Evolutionary conservation across 1,140 invertebrate species (phyloP).

Genomic region (Oryzaephilus surinamensis): DNA sequence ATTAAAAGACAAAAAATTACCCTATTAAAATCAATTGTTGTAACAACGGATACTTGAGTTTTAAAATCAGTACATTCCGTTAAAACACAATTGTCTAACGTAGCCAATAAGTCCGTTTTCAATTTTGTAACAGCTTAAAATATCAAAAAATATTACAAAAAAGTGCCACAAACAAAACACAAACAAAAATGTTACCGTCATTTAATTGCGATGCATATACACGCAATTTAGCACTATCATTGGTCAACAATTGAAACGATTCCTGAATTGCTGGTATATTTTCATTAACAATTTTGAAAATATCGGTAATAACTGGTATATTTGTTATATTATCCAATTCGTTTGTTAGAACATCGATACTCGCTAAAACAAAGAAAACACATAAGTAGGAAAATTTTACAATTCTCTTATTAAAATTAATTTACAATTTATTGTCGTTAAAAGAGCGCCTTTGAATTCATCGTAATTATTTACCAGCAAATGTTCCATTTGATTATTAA

Average conservation of each 20-base stretch:
- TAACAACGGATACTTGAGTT: conserved; percentile 51
- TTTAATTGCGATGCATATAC: conserved; percentile 53
- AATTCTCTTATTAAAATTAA: too few relatives aligned
- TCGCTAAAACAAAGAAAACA: too few relatives aligned
- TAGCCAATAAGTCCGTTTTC: conserved; percentile 49
- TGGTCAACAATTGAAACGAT: conserved; percentile 50
- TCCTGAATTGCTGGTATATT: conserved; percentile 50
- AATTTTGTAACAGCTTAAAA: conserved; percentile 55
- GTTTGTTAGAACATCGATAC: conserved; percentile 55
- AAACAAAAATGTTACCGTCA: too few relatives aligned
- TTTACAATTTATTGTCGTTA: conserved; percentile 49
- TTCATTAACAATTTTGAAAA: conserved; percentile 56
- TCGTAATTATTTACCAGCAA: conserved; percentile 58
- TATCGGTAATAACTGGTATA: conserved; percentile 60
- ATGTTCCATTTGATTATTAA: conserved; percentile 51
- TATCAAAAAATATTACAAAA: too few relatives aligned
- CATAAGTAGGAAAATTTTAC: too few relatives aligned
- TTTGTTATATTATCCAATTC: conserved; percentile 58
- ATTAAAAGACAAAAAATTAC: conserved; percentile 26
- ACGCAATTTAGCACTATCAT: conserved; percentile 49
- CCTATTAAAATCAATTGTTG: conserved; percentile 51
- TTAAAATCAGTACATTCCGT: conserved; percentile 48
- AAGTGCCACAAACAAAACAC: too few relatives aligned
- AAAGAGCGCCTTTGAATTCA: conserved; percentile 54
- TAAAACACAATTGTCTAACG: conserved; percentile 39